Percentiles rank a stretch among this genome's conserved stretches.
phyloP scores from a whole-genome alignment of 2,888 invertebrate genomes.

The Lochmaea crataegi region DNA sequence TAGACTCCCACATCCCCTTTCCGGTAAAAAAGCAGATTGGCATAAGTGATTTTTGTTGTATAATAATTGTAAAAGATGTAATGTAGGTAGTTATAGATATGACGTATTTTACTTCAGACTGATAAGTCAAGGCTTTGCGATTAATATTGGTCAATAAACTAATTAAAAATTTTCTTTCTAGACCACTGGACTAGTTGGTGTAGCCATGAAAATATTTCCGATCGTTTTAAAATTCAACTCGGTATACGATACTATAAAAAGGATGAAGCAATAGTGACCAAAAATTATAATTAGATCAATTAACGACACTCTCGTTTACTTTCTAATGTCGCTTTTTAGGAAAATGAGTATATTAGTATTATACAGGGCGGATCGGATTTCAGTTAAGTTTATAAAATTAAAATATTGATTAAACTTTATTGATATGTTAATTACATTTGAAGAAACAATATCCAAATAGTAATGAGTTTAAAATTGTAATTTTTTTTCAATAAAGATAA shows the following conservation, averaged over 20 bases:
- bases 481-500: no score
- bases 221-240: constrained; percentile 1
- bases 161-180: constrained; percentile 15
- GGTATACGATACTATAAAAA: constrained; percentile 4
- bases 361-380: no score
- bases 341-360: neutral
- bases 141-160: constrained; percentile 26
- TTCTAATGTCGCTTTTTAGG: neutral
- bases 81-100: neutral
- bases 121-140: constrained; percentile 3
- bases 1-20: no score
- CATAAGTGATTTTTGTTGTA: neutral
- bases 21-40: neutral
- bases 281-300: neutral
- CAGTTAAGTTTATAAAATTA: no score
- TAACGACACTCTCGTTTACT: neutral
- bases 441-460: no score
- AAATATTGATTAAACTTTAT: no score
- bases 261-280: no score
- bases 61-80: neutral
- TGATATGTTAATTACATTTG: no score
- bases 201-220: constrained; percentile 12
- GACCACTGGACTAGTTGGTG: neutral
- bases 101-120: neutral
- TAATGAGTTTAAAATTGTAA: no score